Evolutionary conservation across 1,140 invertebrate genomes (phyloP), one percentile per base, ranked within the genome.

Genomic region (Bombus pyrosoma): DNA sequence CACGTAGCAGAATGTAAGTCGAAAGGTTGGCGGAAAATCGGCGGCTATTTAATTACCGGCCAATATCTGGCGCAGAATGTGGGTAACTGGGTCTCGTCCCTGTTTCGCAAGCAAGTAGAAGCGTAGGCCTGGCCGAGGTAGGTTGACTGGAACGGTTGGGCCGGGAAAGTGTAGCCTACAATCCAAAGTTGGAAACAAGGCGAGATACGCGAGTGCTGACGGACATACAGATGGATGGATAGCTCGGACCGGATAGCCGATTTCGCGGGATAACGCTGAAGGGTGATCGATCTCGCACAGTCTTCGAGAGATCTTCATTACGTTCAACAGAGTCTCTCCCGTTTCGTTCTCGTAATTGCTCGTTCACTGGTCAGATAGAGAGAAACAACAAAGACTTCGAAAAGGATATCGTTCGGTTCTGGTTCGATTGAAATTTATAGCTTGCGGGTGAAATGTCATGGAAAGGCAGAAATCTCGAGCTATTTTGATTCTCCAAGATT

Each of bases 41-140:
- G 47, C 81, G 74, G 79, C 87, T 91, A 81, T 91, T 87, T 91
- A 91, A 91, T 90, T 89, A 89, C 68, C 75, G 77, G 57, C 25
- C 68, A 66, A 91, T 91, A 91, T 86, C 85, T 85, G 62, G 71
- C 77, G 76, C 83, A 84, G 86, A 87, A 92, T 92, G 90, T 93
- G 86, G 92, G 92, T 93, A 93, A 93, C 83, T 87, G 75, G 92
- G 89, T 87, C 91, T 92, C 86, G 90, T 89, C 88, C 91, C 89
- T 92, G 78, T 92, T 92, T 91, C 87, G 86, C 86, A 90, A 91
- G 76, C 75, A 37, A 62, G 34, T 84, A 80, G 71, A 81, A 86
- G 89, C 83, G 88, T 89, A 90, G 88, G 88, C 80, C 66, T 82
- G 77, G 62, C 57, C 72, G 86, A 83, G 83, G 86, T 91, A 87